Evolutionary conservation across 1,140 invertebrate genomes (phyloP), one percentile per base, ranked within the genome.

Genomic region (Hestina assimilis): DNA sequence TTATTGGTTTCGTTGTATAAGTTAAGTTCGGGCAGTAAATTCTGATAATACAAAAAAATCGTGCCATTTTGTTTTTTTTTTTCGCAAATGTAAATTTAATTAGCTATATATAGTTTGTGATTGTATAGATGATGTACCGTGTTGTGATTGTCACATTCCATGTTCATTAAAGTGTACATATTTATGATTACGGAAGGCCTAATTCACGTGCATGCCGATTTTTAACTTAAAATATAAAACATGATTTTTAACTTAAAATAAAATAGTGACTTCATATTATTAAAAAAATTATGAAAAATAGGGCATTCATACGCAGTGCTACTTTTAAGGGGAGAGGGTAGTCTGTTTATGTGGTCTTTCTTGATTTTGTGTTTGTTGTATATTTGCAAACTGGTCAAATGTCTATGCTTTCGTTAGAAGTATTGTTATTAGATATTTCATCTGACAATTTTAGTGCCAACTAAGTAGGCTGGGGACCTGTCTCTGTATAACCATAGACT

Each of bases 91-190:
- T 59, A 69, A 42, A 43, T 59, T 59, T 47, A 35, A 17, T 31
- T 21, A 65, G 54, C 56, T 64, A 56, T 62, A 21, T 24, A 59
- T 63, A 55, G 40, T 17, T 38, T 55, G 52, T 55, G 29, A 45
- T 53, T 28, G 23, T 38, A 24, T 28, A 11, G 14, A 53, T 41
- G 45, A 29, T 47, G 38, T 55, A 43, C 38, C 56, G 21, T 59
- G 41, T 62, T 62, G 64, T 74, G 69, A 76, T 76, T 69, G 59
- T 52, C 59, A 70, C 74, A 77, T 77, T 77, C 74, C 74, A 68
- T 59, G 41, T 35, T 61, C 33, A 7, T 38, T 5, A 23, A 41
- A 48, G 20, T 63, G 56, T 59, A 58, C 21, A 58, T 41, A 61
- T 2, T 19, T 11, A 4, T 11, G 33, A 9, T n/a, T 17, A 7